A percentile compares a stretch with the other conserved stretches of the same genome.
Conservation (phyloP, 2,797 vertebrate species). For the Schizopygopsis pylzovi region DNA sequence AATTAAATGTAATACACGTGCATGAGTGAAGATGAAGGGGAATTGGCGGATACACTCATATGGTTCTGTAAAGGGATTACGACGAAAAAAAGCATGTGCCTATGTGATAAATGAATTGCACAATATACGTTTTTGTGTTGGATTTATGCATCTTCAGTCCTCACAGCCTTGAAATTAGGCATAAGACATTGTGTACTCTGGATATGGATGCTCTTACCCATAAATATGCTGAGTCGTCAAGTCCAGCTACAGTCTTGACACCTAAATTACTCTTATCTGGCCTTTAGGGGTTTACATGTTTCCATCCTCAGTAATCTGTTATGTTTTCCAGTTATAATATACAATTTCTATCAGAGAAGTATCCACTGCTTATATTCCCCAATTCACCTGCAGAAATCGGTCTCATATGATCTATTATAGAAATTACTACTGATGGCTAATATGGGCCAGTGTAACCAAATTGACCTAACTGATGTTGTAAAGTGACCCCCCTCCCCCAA, state of each 20-base stretch:
- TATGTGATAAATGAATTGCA: slow-evolving; percentile 15
- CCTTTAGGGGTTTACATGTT: slow-evolving; percentile 9
- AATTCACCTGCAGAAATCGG: not conserved
- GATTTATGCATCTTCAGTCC: not conserved
- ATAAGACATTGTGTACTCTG: not conserved
- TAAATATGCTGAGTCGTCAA: not conserved
- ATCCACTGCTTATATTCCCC: not conserved
- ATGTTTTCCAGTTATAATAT: not conserved
- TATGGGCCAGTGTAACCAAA: slow-evolving; percentile 10
- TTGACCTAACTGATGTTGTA: not conserved
- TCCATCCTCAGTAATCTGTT: not conserved
- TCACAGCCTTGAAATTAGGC: not conserved
- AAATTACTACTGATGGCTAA: not conserved
- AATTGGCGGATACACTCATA: not conserved
- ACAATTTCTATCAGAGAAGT: not conserved
- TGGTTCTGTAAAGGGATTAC: not conserved
- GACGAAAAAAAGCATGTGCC: slow-evolving; percentile 28
- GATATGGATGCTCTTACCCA: not conserved
- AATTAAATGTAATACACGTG: not conserved
- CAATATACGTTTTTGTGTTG: not conserved
- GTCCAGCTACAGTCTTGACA: slow-evolving; percentile 16
- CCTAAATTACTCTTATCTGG: slow-evolving; percentile 15
- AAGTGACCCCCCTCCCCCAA: not conserved
- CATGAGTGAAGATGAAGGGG: not conserved
- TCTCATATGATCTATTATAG: not conserved